These are phyloP conservation scores for Geodia barretti DNA, from an alignment of 37 sponge, comb jelly and placozoan genomes.

Conservation along the genomic window DNA sequence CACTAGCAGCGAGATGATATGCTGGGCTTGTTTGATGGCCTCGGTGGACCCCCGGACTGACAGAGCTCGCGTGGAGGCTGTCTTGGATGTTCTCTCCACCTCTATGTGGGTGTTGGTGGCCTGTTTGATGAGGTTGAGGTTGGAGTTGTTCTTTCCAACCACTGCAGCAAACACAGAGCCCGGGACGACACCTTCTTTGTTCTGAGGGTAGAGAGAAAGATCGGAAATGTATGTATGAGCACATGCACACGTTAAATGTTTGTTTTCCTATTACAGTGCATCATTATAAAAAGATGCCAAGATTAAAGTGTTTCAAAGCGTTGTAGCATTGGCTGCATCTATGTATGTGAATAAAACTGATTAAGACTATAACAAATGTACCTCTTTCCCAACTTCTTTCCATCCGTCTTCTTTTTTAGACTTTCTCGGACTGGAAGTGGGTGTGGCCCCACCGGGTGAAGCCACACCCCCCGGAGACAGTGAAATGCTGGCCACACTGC, in stretches of 20 bases:
- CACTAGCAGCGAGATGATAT: conserved; percentile 35
- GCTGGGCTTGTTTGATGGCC: conserved; percentile 66
- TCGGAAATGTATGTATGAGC: too few relatives aligned
- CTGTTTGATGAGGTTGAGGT: conserved; percentile 49
- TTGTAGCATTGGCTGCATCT: too few relatives aligned
- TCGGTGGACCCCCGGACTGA: conserved; percentile 77
- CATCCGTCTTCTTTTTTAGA: conserved; percentile 85
- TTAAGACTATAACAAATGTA: too few relatives aligned
- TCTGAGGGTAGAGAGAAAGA: conserved; percentile 15
- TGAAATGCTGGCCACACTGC: not conserved
- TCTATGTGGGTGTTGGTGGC: conserved; percentile 75
- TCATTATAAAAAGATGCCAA: too few relatives aligned
- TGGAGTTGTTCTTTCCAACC: conserved; percentile 60
- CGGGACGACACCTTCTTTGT: conserved; percentile 69
- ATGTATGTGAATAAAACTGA: not conserved
- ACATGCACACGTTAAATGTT: not conserved
- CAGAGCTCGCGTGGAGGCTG: conserved; percentile 42
- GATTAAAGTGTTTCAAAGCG: too few relatives aligned
- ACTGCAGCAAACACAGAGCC: conserved; percentile 39
- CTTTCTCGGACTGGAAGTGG: conserved; percentile 75
- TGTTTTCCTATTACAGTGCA: too few relatives aligned
- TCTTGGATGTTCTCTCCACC: conserved; percentile 63
- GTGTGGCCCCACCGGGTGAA: conserved; percentile 8
- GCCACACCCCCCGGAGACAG: conserved; percentile 10
- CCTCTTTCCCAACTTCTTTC: conserved; percentile 85